These are phyloP conservation scores for Parascotia fuliginaria DNA, from an alignment of 2,888 invertebrate species.

Conservation along the genomic window DNA sequence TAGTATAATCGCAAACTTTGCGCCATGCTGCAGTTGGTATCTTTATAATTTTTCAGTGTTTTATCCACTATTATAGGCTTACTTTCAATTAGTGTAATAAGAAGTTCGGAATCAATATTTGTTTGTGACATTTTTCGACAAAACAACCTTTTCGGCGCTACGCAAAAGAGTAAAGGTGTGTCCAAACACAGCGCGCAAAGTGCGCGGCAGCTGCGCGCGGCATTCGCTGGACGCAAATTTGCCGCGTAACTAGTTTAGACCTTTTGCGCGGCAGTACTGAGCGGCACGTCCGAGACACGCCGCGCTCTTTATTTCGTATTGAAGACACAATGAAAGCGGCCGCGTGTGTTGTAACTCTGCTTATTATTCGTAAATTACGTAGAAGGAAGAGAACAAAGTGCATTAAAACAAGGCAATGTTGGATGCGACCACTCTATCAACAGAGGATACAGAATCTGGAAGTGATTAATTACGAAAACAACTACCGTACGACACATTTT, in stretches of 20 bases:
- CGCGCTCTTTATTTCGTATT: conserved; percentile 20
- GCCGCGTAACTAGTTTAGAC: conserved; percentile 21
- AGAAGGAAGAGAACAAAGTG: conserved; percentile 15
- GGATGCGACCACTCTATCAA: conserved; percentile 27
- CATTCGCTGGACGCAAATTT: conserved; percentile 14
- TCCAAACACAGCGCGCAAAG: conserved; percentile 17
- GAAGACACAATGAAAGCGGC: conserved; percentile 19
- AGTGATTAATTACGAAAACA: conserved; percentile 21
- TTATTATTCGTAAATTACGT: conserved; percentile 17
- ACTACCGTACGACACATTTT: conserved; percentile 23
- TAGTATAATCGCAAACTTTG: no score
- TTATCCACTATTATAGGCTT: no score
- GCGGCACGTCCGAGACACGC: conserved; percentile 18
- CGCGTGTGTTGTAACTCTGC: conserved; percentile 17
- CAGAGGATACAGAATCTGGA: conserved; percentile 20
- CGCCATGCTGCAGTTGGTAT: no score
- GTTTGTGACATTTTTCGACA: no score
- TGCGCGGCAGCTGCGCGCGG: conserved; percentile 18
- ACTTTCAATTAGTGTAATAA: no score
- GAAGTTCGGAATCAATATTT: no score
- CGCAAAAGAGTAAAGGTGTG: conserved; percentile 11
- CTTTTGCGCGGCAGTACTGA: conserved; percentile 18
- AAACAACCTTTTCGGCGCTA: no score
- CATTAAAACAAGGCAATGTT: conserved; percentile 18
- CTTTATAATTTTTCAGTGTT: no score